Percentiles rank a stretch among this genome's conserved stretches.
Conservation (phyloP, 2,888 invertebrate species). For the Amblyjoppa fuscipennis region DNA sequence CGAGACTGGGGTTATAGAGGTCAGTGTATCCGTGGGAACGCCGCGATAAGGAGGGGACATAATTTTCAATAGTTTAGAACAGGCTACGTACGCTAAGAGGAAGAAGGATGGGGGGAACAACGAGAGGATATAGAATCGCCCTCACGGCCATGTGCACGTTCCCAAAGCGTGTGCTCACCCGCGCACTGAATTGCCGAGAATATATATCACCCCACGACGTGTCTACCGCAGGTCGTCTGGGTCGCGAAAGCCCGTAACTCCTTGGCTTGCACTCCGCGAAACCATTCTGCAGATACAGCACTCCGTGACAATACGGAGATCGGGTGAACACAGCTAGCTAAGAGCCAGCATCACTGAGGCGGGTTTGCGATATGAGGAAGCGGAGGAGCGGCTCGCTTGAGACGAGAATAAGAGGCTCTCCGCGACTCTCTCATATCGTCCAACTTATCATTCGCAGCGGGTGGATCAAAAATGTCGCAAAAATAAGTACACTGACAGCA, state of each 20-base stretch:
- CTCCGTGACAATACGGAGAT: constrained; percentile 71
- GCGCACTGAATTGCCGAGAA: constrained; percentile 58
- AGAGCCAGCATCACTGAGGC: constrained; percentile 9
- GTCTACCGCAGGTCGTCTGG: constrained; percentile 76
- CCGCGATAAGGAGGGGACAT: constrained; percentile 71
- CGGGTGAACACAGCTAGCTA: constrained; percentile 59
- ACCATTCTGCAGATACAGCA: constrained; percentile 72
- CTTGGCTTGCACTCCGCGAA: constrained; percentile 67
- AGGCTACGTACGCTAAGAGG: constrained; percentile 5
- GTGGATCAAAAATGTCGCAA: background rate
- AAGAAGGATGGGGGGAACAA: constrained; percentile 27
- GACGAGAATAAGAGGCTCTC: constrained; percentile 17
- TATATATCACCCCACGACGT: constrained; percentile 76
- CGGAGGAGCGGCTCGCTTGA: background rate
- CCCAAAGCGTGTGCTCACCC: constrained; percentile 39
- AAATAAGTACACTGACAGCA: background rate
- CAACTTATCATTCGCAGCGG: background rate
- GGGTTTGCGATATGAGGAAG: constrained; percentile 40
- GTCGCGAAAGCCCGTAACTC: constrained; percentile 76
- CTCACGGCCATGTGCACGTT: constrained; percentile 46
- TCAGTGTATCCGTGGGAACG: constrained; percentile 61
- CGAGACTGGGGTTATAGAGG: constrained; percentile 57
- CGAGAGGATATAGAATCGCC: constrained; percentile 41
- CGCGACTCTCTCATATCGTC: constrained; percentile 11
- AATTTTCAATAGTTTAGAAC: constrained; percentile 75